Evolutionary conservation across 2,113 vertebrate genomes (phyloP).

Genomic region (Corythoichthys intestinalis): DNA sequence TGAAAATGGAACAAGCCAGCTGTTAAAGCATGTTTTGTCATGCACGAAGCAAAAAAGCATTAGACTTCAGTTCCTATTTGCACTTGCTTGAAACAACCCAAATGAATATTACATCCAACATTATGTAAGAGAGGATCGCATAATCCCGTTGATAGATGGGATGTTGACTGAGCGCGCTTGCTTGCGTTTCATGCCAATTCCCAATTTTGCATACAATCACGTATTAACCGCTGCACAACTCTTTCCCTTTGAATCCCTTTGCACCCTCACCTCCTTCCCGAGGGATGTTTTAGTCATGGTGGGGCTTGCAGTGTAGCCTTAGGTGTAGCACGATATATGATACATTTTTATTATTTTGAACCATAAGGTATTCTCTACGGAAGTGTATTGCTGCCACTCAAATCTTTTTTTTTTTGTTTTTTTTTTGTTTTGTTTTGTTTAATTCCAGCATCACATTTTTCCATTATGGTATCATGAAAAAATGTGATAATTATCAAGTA

Average conservation of each 20-base stretch:
- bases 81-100: conserved; percentile 33
- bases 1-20: conserved; percentile 46
- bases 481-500: no score
- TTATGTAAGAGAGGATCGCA: conserved; percentile 30
- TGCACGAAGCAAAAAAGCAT: conserved; percentile 35
- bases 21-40: conserved; percentile 49
- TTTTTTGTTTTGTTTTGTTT: no score
- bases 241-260: conserved; percentile 14
- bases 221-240: background rate
- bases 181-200: conserved; percentile 17
- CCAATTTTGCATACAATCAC: background rate
- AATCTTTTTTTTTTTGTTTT: no score
- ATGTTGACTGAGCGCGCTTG: conserved; percentile 27
- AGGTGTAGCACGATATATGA: conserved; percentile 23
- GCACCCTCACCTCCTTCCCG: background rate
- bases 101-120: conserved; percentile 38
- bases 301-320: conserved; percentile 15
- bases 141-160: conserved; percentile 29
- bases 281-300: conserved; percentile 12
- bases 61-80: conserved; percentile 42
- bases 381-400: no score
- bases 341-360: conserved; percentile 38
- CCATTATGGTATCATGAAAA: no score
- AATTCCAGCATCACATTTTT: no score
- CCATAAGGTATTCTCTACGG: conserved; percentile 25